These are phyloP conservation scores for Lagopus leucura DNA, from an alignment of 2,113 vertebrate genomes.

Conservation along the genomic window DNA sequence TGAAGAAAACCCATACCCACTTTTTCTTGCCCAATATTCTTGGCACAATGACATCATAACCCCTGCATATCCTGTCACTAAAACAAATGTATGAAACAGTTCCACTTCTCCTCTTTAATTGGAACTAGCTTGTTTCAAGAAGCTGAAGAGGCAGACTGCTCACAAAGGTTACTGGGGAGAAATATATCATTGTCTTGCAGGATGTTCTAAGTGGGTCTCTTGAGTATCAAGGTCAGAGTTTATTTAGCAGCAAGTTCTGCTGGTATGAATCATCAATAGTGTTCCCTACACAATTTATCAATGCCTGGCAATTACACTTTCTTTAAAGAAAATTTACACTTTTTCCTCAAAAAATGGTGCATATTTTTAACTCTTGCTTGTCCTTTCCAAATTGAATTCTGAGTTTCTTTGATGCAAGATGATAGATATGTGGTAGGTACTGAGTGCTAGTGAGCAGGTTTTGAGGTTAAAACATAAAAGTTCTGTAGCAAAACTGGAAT, in stretches of 20 bases:
- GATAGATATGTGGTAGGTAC: neutral
- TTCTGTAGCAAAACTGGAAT: neutral
- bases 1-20: neutral
- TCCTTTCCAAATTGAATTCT: neutral
- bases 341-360: neutral
- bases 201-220: slow-evolving; percentile 67
- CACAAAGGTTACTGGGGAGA: slow-evolving; percentile 64
- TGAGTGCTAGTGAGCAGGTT: neutral
- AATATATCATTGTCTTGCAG: slow-evolving; percentile 69
- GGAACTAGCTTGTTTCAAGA: slow-evolving; percentile 66
- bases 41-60: slow-evolving; percentile 57
- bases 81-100: slow-evolving; percentile 65
- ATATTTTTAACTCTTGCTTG: slow-evolving; percentile 38
- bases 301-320: slow-evolving; percentile 45
- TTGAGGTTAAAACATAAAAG: neutral
- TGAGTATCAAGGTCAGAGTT: slow-evolving; percentile 68
- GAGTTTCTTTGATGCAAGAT: neutral
- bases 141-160: slow-evolving; percentile 51
- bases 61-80: slow-evolving; percentile 42
- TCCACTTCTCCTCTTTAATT: slow-evolving; percentile 70
- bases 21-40: slow-evolving; percentile 47
- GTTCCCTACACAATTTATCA: slow-evolving; percentile 61
- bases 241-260: slow-evolving; percentile 67
- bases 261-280: slow-evolving; percentile 61
- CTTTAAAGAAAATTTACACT: neutral